Base-by-base conservation (phyloP, 2,888 invertebrate genomes). In the Drosophila paramelanica region DNA sequence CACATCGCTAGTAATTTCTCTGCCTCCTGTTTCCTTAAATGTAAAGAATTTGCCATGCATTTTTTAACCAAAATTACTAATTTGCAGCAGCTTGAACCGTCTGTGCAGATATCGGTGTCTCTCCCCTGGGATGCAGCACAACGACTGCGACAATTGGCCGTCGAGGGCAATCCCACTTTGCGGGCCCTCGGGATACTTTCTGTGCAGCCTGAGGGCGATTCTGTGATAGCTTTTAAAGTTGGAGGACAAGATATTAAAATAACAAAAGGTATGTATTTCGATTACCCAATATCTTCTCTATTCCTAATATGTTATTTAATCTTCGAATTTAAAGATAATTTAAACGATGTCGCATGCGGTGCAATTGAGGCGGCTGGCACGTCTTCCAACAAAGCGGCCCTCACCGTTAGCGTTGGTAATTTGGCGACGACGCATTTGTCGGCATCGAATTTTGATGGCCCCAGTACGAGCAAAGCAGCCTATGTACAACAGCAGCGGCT, bases 81-180 rank as follows among this genome's bases (percentile, higher is more conserved):
- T 8, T 80, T 74, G 42, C 79, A 90, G 90, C 90, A 90, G 90
- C 88, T 88, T 89, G 98, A 98, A 95, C 98, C 98, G 94, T 99
- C 98, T 89, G 98, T 99, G 90, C 96, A 98, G 93, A 98, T 99
- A 93, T 98, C 98, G 93, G 96, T 99, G 94, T 97, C 97, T 92
- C 97, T 99, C 94, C 98, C 98, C 90, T 96, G 96, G 92, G 98
- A 98, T 93, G 98, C 98, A 91, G 98, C 98, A 91, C 94, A 96
- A 90, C 95, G 97, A 84, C 94, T 99, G 91, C 95, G 98, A 88
- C 97, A 97, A 93, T 94, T 99, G 92, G 98, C 98, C 78, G 96
- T 96, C 90, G 97, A 97, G 92, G 98, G 98, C 80, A 97, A 97
- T 90, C 95, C 96, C 78, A 96, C 96, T 88, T 94, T 99, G 89